These are phyloP conservation scores for Ptychodera flava DNA, from an alignment of 35 echinoderm and acorn worm species.

Conservation along the genomic window DNA sequence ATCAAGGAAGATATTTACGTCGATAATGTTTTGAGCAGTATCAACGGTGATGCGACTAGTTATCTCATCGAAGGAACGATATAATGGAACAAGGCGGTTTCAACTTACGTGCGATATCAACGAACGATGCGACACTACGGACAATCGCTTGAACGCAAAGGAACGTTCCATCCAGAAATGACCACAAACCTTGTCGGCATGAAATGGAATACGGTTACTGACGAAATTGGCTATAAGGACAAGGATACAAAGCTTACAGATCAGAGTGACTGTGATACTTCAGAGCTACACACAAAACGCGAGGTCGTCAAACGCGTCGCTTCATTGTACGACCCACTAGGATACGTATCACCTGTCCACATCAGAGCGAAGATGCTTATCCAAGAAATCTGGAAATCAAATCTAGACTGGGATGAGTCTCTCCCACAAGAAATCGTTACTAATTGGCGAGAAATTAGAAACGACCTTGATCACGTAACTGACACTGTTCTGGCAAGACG, in stretches of 20 bases:
- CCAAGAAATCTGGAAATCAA: constrained; percentile 11
- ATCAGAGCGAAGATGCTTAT: constrained; percentile 14
- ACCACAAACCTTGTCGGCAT: neutral
- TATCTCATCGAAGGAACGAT: too few relatives aligned
- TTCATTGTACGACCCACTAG: constrained; percentile 17
- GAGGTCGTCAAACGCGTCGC: too few relatives aligned
- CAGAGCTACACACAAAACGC: too few relatives aligned
- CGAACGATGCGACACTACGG: neutral
- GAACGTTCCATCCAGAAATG: neutral
- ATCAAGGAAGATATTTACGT: neutral
- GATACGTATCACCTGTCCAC: neutral
- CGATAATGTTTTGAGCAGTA: too few relatives aligned
- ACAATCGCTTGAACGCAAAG: neutral
- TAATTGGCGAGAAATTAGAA: constrained; percentile 3
- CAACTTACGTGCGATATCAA: neutral
- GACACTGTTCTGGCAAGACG: constrained; percentile 5
- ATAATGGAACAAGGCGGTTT: neutral
- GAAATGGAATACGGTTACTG: neutral
- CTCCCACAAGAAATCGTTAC: neutral
- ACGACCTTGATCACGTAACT: neutral
- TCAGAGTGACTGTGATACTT: too few relatives aligned
- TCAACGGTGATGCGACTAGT: too few relatives aligned
- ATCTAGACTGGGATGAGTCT: neutral
- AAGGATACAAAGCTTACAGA: too few relatives aligned
- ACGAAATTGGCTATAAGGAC: neutral